phyloP scores from a whole-genome alignment of 2,113 vertebrate species.

The Orientallactaga bullata region DNA sequence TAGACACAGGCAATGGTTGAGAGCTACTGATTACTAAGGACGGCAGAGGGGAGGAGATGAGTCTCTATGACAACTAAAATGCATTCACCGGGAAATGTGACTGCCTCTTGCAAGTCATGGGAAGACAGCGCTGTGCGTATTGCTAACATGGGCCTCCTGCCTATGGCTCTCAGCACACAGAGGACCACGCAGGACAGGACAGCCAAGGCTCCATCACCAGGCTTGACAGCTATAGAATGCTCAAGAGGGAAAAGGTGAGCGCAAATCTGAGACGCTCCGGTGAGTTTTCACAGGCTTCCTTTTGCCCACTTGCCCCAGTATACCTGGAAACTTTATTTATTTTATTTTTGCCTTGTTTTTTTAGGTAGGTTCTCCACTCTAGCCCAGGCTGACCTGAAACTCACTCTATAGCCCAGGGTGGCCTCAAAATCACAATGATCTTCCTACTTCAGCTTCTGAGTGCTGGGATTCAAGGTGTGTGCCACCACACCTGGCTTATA shows the following conservation, averaged over 20 bases:
- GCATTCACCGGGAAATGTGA: not conserved
- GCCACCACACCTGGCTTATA: too few relatives aligned
- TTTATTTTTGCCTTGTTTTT: not conserved
- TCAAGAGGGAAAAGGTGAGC: not conserved
- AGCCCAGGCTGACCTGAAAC: too few relatives aligned
- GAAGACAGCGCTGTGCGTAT: not conserved
- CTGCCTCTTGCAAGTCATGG: not conserved
- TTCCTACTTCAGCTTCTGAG: too few relatives aligned
- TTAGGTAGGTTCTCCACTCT: too few relatives aligned
- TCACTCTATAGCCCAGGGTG: too few relatives aligned
- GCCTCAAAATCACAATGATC: too few relatives aligned
- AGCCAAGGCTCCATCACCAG: not conserved
- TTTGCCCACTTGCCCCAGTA: not conserved
- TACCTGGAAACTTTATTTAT: not conserved
- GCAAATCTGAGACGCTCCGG: not conserved
- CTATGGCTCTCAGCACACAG: not conserved
- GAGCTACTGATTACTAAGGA: constrained; percentile 22
- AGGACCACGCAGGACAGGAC: not conserved
- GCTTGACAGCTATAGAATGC: not conserved
- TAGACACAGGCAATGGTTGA: not conserved
- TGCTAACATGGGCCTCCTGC: fast-evolving
- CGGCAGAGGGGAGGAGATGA: constrained; percentile 6
- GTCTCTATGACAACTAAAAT: not conserved
- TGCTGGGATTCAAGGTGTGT: too few relatives aligned
- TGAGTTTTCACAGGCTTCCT: not conserved